Evolutionary conservation across 2,797 vertebrate species (phyloP), one percentile per base, ranked within the genome.

Genomic region (Gymnothorax javanicus): DNA sequence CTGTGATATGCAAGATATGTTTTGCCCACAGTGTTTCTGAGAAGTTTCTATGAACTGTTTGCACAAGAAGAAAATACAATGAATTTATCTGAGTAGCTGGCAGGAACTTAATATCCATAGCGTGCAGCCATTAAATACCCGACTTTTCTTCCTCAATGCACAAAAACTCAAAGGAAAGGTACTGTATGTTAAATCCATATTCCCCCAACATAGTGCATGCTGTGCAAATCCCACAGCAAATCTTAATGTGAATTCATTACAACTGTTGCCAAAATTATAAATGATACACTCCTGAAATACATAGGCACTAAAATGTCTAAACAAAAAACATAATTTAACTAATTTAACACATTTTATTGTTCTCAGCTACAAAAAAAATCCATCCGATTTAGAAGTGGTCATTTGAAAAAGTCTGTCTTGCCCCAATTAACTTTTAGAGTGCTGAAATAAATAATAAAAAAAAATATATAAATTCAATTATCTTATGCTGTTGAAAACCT

Each of bases 351-450:
- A 2, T 4, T 15, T 50, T 27, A 77, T 56, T 87, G 54, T n/a
- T 69, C 82, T 89, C 86, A 67, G 2, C n/a, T 79, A 50, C 84
- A 86, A 82, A 88, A 87, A 91, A 90, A 88, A n/a, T 86, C 73
- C 88, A 83, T 84, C 60, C 13, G 25, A 88, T 83, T 11, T 77
- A 1, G 27, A 89, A 87, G 20, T 7, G 1, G 58, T 86, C 88
- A 89, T 91, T 89, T 86, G 87, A 89, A n/a, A n/a, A n/a, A n/a
- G n/a, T n/a, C n/a, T n/a, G n/a, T n/a, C n/a, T n/a, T n/a, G n/a
- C n/a, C n/a, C n/a, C n/a, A n/a, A n/a, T n/a, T n/a, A n/a, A n/a
- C n/a, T n/a, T n/a, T n/a, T n/a, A n/a, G n/a, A n/a, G n/a, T n/a
- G n/a, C n/a, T n/a, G n/a, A n/a, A n/a, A n/a, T n/a, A n/a, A n/a